These are phyloP conservation scores for Rallus limicola DNA, from an alignment of 2,113 vertebrate genomes.

Conservation along the genomic window DNA sequence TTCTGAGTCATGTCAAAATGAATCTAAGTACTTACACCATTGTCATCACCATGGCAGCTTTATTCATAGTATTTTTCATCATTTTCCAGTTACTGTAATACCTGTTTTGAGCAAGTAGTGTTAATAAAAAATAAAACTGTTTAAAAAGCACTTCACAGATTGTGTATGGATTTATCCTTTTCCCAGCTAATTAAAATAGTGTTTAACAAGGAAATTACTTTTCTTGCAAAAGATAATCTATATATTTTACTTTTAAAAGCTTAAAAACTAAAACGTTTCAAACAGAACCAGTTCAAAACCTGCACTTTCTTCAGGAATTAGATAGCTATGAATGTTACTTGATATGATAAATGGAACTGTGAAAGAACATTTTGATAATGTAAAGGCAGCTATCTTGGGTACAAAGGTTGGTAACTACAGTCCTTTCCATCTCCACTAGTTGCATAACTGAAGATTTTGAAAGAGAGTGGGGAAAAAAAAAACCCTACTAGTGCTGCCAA, in stretches of 20 bases:
- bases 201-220: background rate
- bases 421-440: background rate
- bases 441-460: slow-evolving; percentile 49
- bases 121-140: background rate
- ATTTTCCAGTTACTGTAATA: background rate
- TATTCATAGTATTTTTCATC: background rate
- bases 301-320: background rate
- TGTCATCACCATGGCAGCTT: background rate
- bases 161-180: background rate
- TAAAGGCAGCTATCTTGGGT: background rate
- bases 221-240: background rate
- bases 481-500: background rate
- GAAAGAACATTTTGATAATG: background rate
- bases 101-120: background rate
- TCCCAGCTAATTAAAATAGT: background rate
- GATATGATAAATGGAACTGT: background rate
- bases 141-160: background rate
- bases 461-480: slow-evolving; percentile 2
- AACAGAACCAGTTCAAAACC: background rate
- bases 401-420: slow-evolving; percentile 22
- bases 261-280: background rate
- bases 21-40: background rate
- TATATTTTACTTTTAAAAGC: background rate
- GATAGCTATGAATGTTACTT: background rate
- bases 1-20: background rate